Base-by-base conservation (phyloP, 2,888 invertebrate genomes). In the Panopea generosa region DNA sequence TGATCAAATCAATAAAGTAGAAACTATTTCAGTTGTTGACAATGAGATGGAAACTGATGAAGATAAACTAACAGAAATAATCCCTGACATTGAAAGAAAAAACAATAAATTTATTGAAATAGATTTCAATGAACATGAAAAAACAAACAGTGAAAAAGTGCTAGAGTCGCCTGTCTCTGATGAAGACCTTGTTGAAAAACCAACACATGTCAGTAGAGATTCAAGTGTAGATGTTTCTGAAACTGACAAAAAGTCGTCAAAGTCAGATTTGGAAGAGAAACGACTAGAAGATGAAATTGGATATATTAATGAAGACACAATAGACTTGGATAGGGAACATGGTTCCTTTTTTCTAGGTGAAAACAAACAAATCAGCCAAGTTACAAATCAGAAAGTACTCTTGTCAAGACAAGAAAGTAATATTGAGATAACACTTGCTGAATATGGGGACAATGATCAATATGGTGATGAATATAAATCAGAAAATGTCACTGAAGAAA, bases 171-270 rank as follows among this genome's bases (percentile, higher is more conserved):
- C 80, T 24, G 68, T 85, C 45, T 84, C 82, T 27, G 84, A 84
- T 66, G 84, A 84, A 73, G 85, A 85, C 57, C 70, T 85, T 20
- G 85, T 85, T 24, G 85, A 85, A 69, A 79, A 79, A 72, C 85
- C 83, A 27, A 69, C 77, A 27, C 71, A 68, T 62, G 71, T 81
- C 0, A 77, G 77, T 45, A 52, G 72, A 55, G 77, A 63, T 24
- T 72, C 71, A 18, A 77, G 77, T 60, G 55, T 76, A 43, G 65
- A 66, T 61, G 20, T 33, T 33, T 4, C 33, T 33, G 33, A 33
- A 11, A 33, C 33, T 33, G 33, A 33, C 4, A 4, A 11, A 33
- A 33, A 33, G 33, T 11, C 33, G 4, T 33, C 11, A 33, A 33
- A 4, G 6, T 33, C 33, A 7, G 33, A 33, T 7, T 7, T 33